phyloP scores from a whole-genome alignment of 1,140 invertebrate genomes.

The Babylonia areolata region DNA sequence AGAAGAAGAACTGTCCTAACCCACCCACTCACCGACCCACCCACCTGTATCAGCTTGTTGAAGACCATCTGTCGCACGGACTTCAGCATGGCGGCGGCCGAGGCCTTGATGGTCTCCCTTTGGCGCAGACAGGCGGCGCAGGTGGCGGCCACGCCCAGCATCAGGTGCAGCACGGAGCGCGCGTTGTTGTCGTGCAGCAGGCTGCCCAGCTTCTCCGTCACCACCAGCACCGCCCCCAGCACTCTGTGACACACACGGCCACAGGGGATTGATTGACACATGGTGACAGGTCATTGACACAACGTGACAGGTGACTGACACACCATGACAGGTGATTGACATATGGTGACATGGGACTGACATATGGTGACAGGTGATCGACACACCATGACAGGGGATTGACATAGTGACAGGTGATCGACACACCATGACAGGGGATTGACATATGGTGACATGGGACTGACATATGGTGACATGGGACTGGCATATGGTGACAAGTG shows the following conservation, averaged over 20 bases:
- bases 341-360: too few relatives aligned
- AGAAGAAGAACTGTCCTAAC: background rate
- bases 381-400: too few relatives aligned
- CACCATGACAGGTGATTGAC: too few relatives aligned
- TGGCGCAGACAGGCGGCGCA: constrained; percentile 79
- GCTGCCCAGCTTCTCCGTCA: constrained; percentile 90
- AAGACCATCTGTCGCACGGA: constrained; percentile 78
- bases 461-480: too few relatives aligned
- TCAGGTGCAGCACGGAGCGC: constrained; percentile 83
- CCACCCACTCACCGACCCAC: background rate
- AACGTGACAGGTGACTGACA: too few relatives aligned
- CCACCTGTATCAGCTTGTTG: constrained; percentile 76
- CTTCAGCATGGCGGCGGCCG: constrained; percentile 79
- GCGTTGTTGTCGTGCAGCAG: constrained; percentile 83
- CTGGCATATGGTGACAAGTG: too few relatives aligned
- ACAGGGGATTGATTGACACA: too few relatives aligned
- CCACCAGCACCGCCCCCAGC: constrained; percentile 85
- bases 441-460: too few relatives aligned
- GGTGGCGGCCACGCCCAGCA: constrained; percentile 83
- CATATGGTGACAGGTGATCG: too few relatives aligned
- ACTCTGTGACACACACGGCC: constrained; percentile 75
- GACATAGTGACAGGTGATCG: too few relatives aligned
- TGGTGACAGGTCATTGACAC: too few relatives aligned
- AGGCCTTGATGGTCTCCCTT: constrained; percentile 64
- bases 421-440: too few relatives aligned